A percentile compares a stretch with the other conserved stretches of the same genome.
Conservation (phyloP, 2,888 invertebrate species). For the Aspidiotus destructor region DNA sequence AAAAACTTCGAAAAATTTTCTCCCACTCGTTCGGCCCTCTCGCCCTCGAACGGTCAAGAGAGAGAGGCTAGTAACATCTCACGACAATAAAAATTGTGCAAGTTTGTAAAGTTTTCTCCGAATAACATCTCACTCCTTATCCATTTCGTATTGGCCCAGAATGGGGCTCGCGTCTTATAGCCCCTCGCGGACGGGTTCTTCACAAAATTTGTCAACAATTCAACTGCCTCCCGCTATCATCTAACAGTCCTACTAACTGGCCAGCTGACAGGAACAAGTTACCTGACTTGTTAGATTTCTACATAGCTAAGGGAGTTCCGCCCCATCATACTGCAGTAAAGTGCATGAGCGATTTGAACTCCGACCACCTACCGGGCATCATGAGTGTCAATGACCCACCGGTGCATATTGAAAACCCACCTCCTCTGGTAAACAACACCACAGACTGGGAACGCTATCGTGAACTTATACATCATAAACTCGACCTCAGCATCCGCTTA, state of each 20-base stretch:
- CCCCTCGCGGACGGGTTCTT: background rate
- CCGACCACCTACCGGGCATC: conserved; percentile 20
- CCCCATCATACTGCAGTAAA: conserved; percentile 1
- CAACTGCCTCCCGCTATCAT: conserved; percentile 13
- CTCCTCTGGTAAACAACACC: conserved; percentile 9
- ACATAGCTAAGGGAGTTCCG: conserved; percentile 5
- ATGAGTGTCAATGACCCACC: conserved; percentile 7
- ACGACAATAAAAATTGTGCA: too few relatives aligned
- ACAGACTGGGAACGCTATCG: conserved; percentile 13
- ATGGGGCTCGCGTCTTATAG: background rate
- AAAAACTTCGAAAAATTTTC: too few relatives aligned
- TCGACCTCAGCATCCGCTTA: background rate
- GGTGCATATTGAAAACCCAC: conserved; percentile 1
- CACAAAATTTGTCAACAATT: background rate
- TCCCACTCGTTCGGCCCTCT: too few relatives aligned
- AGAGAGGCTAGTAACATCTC: too few relatives aligned
- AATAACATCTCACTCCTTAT: too few relatives aligned
- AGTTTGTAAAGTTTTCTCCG: too few relatives aligned
- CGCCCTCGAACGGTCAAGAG: too few relatives aligned
- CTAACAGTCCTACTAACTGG: too few relatives aligned
- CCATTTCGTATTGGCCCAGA: too few relatives aligned
- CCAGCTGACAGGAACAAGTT: conserved; percentile 15
- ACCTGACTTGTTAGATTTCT: conserved; percentile 19
- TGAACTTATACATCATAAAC: background rate
- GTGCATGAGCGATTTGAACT: conserved; percentile 12